phyloP scores from a whole-genome alignment of 1,140 invertebrate species.

The Planococcus citri region DNA sequence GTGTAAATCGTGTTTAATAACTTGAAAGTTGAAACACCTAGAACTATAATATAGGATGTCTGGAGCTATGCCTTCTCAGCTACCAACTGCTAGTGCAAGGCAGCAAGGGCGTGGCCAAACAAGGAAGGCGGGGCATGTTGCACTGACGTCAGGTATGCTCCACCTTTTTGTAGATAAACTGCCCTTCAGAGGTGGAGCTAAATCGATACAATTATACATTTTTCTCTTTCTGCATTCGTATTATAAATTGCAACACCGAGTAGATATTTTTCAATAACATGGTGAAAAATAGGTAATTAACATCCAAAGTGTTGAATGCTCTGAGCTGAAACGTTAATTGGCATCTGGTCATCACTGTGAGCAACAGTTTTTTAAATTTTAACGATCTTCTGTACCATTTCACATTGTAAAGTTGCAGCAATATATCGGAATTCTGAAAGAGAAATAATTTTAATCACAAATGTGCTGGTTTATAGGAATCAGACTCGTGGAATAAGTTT shows the following conservation, averaged over 20 bases:
- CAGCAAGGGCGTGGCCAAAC: no score
- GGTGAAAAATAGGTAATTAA: not conserved
- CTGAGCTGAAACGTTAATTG: not conserved
- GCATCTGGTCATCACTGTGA: not conserved
- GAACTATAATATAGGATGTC: no score
- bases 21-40: no score
- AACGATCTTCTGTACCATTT: not conserved
- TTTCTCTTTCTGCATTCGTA: not conserved
- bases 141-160: no score
- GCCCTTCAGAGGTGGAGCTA: no score
- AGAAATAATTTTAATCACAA: not conserved
- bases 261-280: not conserved
- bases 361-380: not conserved
- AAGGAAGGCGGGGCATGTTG: no score
- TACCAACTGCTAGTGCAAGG: no score
- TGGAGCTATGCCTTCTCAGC: no score
- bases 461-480: not conserved
- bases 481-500: not conserved
- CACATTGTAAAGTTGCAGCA: not conserved
- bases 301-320: not conserved
- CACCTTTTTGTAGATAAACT: no score
- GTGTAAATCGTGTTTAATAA: not conserved
- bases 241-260: not conserved
- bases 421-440: not conserved
- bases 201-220: no score